phyloP scores from a whole-genome alignment of 2,113 vertebrate genomes.

The Forbesichthys papilliferus region DNA sequence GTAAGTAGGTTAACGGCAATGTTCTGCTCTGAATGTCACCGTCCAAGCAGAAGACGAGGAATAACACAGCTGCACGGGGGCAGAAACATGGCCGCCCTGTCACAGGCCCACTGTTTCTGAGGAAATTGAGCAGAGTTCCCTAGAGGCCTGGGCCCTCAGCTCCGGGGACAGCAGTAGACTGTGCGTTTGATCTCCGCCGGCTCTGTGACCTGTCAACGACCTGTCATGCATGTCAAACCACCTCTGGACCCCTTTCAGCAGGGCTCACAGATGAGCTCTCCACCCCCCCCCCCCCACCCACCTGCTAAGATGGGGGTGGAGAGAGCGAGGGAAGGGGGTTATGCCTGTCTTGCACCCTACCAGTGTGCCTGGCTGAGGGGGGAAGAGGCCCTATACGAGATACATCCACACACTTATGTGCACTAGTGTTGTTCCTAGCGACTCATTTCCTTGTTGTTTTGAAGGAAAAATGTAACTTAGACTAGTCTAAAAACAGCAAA shows the following conservation, averaged over 20 bases:
- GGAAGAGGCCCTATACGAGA: conserved; percentile 8
- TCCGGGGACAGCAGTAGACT: conserved; percentile 4
- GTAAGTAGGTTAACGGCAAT: conserved; percentile 23
- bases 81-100: conserved; percentile 15
- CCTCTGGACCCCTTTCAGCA: background rate
- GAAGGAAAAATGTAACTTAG: too few species aligned
- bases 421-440: too few species aligned
- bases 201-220: conserved; percentile 18
- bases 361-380: conserved; percentile 4
- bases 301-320: background rate
- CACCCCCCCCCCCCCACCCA: conserved; percentile 8
- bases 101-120: conserved; percentile 3
- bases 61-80: conserved; percentile 3
- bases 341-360: background rate
- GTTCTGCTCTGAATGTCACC: conserved; percentile 19
- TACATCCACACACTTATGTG: conserved; percentile 15
- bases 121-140: conserved; percentile 9
- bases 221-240: conserved; percentile 13
- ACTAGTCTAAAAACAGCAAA: too few species aligned
- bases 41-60: conserved; percentile 15
- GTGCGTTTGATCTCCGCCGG: conserved; percentile 2
- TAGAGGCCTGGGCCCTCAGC: background rate
- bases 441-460: too few species aligned
- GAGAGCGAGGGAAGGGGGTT: background rate
- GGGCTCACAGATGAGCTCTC: background rate